Evolutionary conservation across 35 echinoderm and acorn worm genomes (phyloP).

Genomic region (Holothuria glaberrima): DNA sequence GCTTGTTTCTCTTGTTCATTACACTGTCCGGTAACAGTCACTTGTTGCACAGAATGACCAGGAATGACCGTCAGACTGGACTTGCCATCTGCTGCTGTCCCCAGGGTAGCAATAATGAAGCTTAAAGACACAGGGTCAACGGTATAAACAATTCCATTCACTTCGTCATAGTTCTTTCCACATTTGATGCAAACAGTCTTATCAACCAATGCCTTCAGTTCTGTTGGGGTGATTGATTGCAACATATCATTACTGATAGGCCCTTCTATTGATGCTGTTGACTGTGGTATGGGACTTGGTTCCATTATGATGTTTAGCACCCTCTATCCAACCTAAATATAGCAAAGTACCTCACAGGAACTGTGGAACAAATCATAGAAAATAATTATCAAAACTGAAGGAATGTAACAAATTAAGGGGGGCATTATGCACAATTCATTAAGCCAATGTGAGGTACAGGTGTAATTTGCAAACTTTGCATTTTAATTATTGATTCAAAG

Average conservation of each 20-base stretch:
- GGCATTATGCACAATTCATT: too few relatives aligned
- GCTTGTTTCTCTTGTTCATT: slow-evolving; percentile 15
- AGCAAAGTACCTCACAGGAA: too few relatives aligned
- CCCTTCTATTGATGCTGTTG: too few relatives aligned
- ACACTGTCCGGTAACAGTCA: slow-evolving; percentile 21
- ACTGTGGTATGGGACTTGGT: too few relatives aligned
- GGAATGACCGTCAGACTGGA: slow-evolving; percentile 25
- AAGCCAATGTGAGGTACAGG: too few relatives aligned
- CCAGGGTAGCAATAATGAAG: slow-evolving; percentile 25
- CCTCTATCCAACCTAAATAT: too few relatives aligned
- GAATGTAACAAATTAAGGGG: too few relatives aligned
- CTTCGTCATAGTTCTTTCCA: slow-evolving; percentile 6
- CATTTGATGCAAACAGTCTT: slow-evolving; percentile 41
- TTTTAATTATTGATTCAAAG: too few relatives aligned
- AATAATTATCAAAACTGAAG: too few relatives aligned
- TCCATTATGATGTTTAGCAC: too few relatives aligned
- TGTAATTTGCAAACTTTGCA: too few relatives aligned
- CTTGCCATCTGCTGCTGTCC: background rate
- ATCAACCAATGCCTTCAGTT: slow-evolving; percentile 35
- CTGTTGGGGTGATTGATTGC: background rate
- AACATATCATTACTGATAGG: slow-evolving; percentile 16
- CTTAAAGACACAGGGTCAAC: slow-evolving; percentile 42
- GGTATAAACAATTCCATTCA: slow-evolving; percentile 34
- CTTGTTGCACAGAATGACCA: slow-evolving; percentile 29
- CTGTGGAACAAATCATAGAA: too few relatives aligned